Conservation (phyloP, 2,797 vertebrate species). For the Gymnopithys bicolor region DNA sequence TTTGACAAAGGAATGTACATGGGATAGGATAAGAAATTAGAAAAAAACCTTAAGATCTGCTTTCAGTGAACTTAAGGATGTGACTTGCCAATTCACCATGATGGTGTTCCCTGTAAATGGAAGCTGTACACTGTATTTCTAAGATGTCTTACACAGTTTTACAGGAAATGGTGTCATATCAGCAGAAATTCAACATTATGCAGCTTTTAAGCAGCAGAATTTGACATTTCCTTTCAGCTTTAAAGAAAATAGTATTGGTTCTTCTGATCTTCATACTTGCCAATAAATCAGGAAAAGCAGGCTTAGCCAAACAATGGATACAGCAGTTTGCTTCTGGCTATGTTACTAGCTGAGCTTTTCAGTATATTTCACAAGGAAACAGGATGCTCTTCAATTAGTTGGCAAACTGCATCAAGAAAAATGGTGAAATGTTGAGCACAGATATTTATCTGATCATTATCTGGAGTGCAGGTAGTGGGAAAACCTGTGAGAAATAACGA, state of each 20-base stretch:
- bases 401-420: not conserved
- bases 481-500: not conserved
- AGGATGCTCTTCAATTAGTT: constrained; percentile 30
- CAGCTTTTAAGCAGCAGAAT: constrained; percentile 30
- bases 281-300: constrained; percentile 8
- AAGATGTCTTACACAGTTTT: not conserved
- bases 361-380: not conserved
- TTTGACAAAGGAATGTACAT: not conserved
- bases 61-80: not conserved
- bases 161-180: constrained; percentile 6
- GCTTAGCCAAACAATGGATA: constrained; percentile 1
- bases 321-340: constrained; percentile 13
- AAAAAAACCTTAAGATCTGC: not conserved
- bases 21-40: not conserved
- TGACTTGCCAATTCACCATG: not conserved
- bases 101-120: not conserved
- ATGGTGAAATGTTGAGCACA: not conserved
- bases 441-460: constrained; percentile 33
- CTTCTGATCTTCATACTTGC: constrained; percentile 16
- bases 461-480: not conserved
- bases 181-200: constrained; percentile 37
- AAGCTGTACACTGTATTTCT: not conserved
- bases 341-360: not conserved
- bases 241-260: not conserved
- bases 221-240: constrained; percentile 3